Evolutionary conservation across 2,113 vertebrate genomes (phyloP).

Genomic region (Lasiurus cinereus): DNA sequence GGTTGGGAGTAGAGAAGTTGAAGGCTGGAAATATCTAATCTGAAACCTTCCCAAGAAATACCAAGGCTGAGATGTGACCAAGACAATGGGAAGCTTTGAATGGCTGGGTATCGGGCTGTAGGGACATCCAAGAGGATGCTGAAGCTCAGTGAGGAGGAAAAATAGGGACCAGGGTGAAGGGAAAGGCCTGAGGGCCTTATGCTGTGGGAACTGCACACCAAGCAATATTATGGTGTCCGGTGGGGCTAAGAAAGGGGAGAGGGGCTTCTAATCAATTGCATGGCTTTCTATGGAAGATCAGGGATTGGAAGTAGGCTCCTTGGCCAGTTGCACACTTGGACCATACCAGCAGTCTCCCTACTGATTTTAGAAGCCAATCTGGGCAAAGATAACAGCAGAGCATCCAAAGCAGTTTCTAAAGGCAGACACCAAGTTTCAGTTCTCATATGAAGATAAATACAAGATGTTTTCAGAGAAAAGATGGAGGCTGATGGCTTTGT

Average conservation of each 20-base stretch:
- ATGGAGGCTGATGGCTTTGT: neutral
- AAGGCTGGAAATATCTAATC: neutral
- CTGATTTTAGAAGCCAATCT: neutral
- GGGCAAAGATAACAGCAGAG: neutral
- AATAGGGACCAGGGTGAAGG: neutral
- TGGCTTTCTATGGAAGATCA: neutral
- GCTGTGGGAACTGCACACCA: neutral
- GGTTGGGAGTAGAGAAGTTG: neutral
- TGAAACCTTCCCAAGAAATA: neutral
- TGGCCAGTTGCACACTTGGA: neutral
- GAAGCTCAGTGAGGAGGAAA: neutral
- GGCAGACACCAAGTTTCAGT: neutral
- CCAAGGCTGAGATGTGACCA: neutral
- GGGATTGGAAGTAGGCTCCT: neutral
- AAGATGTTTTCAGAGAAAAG: neutral
- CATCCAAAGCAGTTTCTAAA: neutral
- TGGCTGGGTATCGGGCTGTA: neutral
- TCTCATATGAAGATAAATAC: slow-evolving; percentile 3
- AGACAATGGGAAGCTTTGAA: neutral
- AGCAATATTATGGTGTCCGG: neutral
- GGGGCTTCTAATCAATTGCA: neutral
- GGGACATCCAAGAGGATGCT: neutral
- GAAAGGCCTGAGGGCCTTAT: neutral
- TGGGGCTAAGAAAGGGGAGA: neutral
- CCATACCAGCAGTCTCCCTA: neutral